A percentile compares a stretch with the other conserved stretches of the same genome.
phyloP scores from a whole-genome alignment of 2,113 vertebrate species.

The Ceyx margarethae region DNA sequence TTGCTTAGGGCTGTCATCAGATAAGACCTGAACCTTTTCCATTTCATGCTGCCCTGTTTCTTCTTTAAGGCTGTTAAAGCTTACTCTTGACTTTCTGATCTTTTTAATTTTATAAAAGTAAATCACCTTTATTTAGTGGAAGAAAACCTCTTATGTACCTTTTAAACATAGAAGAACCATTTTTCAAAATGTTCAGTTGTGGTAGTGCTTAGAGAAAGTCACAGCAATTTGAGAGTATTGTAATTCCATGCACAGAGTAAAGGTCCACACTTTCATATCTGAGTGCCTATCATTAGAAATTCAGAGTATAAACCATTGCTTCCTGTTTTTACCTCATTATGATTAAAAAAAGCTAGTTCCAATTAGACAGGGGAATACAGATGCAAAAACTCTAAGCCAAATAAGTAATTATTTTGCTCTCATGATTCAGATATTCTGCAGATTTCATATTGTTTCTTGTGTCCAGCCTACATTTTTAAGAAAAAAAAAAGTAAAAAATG shows the following conservation, averaged over 20 bases:
- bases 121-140: neutral
- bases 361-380: neutral
- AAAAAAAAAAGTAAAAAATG: neutral
- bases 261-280: neutral
- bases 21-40: neutral
- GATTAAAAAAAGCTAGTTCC: neutral
- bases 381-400: neutral
- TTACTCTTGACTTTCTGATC: neutral
- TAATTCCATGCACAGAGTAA: neutral
- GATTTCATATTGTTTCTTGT: neutral
- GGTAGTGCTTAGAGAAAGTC: neutral
- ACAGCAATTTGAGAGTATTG: neutral
- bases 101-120: neutral
- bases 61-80: neutral
- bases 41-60: neutral
- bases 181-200: neutral
- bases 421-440: neutral
- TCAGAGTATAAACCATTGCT: neutral
- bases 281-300: neutral
- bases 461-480: neutral
- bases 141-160: neutral
- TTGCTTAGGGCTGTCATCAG: neutral
- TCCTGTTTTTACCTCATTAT: neutral
- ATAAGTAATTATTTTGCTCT: neutral
- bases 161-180: neutral